phyloP scores from a whole-genome alignment of 2,113 vertebrate genomes.

The Eulemur macaco region DNA sequence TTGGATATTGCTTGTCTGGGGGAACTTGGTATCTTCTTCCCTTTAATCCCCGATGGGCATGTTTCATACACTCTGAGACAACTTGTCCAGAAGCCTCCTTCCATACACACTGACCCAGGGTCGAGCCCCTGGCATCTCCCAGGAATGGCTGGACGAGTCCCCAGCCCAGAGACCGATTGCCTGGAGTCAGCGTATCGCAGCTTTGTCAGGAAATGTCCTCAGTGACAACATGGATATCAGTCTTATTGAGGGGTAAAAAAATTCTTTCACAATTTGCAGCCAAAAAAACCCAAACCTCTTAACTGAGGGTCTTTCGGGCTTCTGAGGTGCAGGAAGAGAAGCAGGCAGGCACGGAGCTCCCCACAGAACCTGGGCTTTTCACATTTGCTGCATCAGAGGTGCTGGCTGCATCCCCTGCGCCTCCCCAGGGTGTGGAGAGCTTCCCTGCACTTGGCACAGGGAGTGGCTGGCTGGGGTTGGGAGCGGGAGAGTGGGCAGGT shows the following conservation, averaged over 20 bases:
- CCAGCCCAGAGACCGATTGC: not conserved
- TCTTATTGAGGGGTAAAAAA: not conserved
- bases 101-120: not conserved
- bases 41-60: not conserved
- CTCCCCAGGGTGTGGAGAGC: not conserved
- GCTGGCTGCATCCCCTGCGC: rapidly evolving
- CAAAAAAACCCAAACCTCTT: not conserved
- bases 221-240: not conserved
- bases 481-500: not conserved
- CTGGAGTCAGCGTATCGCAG: not conserved
- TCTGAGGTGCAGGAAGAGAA: not conserved
- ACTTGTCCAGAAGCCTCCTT: not conserved
- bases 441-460: not conserved
- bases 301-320: not conserved
- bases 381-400: not conserved
- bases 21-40: not conserved
- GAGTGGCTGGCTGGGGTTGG: not conserved
- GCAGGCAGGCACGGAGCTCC: not conserved
- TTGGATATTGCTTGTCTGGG: not conserved
- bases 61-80: not conserved
- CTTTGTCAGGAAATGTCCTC: not conserved
- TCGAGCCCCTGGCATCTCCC: not conserved
- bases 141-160: not conserved
- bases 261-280: not conserved
- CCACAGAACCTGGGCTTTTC: not conserved